Conservation (phyloP, 2,797 vertebrate genomes). For the Acipenser ruthenus region DNA sequence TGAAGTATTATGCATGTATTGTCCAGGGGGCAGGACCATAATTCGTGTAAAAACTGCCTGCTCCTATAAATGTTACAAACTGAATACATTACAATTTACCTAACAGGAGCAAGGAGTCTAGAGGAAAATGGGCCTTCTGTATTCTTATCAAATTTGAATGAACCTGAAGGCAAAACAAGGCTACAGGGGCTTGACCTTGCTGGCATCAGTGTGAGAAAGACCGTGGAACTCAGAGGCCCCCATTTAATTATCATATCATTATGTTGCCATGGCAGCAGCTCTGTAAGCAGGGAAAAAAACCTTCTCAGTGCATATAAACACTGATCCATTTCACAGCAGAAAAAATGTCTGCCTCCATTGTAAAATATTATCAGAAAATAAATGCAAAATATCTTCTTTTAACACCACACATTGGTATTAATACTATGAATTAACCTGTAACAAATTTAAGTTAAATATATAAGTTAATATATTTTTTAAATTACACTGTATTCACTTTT, state of each 20-base stretch:
- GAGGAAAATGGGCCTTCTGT: slow-evolving; percentile 32
- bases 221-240: slow-evolving; percentile 39
- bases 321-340: slow-evolving; percentile 21
- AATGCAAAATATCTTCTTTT: too few relatives aligned
- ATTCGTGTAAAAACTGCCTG: slow-evolving; percentile 32
- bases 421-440: too few relatives aligned
- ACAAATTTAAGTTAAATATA: too few relatives aligned
- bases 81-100: slow-evolving; percentile 34
- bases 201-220: slow-evolving; percentile 42
- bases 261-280: slow-evolving; percentile 52
- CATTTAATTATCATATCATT: slow-evolving; percentile 66
- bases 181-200: slow-evolving; percentile 36
- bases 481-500: too few relatives aligned
- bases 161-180: slow-evolving; percentile 37
- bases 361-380: too few relatives aligned
- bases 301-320: slow-evolving; percentile 60
- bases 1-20: neutral
- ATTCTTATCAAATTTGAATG: slow-evolving; percentile 43
- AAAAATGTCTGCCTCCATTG: slow-evolving; percentile 6
- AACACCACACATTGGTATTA: too few relatives aligned
- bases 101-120: slow-evolving; percentile 27
- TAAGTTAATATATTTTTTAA: too few relatives aligned
- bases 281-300: slow-evolving; percentile 44
- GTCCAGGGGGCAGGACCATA: slow-evolving; percentile 24
- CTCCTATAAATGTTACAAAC: slow-evolving; percentile 28